Conservation (phyloP, 2,113 vertebrate species). For the Rhipidura dahli region DNA sequence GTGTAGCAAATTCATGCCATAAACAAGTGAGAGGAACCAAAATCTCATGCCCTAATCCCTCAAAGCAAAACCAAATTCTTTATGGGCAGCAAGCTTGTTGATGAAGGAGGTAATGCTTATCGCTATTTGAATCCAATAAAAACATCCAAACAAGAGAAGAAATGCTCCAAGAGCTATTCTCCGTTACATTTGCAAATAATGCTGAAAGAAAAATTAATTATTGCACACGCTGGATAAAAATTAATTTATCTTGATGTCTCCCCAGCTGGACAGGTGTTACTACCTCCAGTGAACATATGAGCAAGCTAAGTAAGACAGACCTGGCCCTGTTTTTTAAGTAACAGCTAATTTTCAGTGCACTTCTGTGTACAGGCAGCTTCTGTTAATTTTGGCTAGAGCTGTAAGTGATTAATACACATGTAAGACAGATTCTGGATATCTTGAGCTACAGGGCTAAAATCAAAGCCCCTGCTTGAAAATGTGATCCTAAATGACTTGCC, state of each 20-base stretch:
- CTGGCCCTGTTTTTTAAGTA: not conserved
- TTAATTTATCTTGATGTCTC: not conserved
- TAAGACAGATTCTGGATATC: not conserved
- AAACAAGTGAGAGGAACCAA: conserved; percentile 35
- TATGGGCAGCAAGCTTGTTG: not conserved
- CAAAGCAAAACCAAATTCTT: conserved; percentile 22
- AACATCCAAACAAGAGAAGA: not conserved
- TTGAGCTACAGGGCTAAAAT: not conserved
- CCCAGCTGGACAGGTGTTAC: conserved; percentile 25
- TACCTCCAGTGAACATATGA: not conserved
- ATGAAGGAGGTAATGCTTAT: not conserved
- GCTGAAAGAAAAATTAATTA: not conserved
- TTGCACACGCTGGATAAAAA: not conserved
- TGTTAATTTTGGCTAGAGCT: conserved; percentile 19
- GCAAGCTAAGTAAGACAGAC: conserved; percentile 43
- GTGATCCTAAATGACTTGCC: conserved; percentile 8
- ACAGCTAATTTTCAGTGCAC: not conserved
- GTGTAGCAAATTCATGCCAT: not conserved
- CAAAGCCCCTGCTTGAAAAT: conserved; percentile 1
- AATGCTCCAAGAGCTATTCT: not conserved
- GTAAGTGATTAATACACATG: not conserved
- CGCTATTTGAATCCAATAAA: not conserved
- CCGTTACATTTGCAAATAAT: not conserved
- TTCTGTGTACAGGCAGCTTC: not conserved
- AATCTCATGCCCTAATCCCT: conserved; percentile 11